Percentiles rank a stretch among this genome's conserved stretches.
Evolutionary conservation across 2,888 invertebrate genomes (phyloP).

Genomic region (Apodemia zela): DNA sequence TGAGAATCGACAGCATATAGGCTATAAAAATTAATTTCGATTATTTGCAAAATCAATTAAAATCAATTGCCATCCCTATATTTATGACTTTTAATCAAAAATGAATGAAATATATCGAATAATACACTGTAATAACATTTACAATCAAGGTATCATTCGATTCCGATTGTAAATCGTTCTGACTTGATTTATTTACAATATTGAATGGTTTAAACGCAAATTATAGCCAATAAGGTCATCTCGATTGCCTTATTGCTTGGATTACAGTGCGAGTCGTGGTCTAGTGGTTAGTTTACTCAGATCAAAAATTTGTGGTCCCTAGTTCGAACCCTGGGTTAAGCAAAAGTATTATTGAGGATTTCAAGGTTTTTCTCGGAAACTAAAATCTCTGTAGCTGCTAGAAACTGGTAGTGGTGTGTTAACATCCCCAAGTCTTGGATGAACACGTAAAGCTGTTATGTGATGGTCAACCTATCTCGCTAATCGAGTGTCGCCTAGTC

Average conservation of each 20-base stretch:
- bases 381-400: too few relatives aligned
- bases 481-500: too few relatives aligned
- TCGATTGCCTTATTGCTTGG: not conserved
- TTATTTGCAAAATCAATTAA: slow-evolving; percentile 28
- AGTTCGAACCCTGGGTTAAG: not conserved
- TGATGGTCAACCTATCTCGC: too few relatives aligned
- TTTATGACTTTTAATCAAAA: slow-evolving; percentile 43
- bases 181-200: slow-evolving; percentile 56
- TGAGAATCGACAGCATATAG: slow-evolving; percentile 22
- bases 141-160: slow-evolving; percentile 44
- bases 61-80: slow-evolving; percentile 31
- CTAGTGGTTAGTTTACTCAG: not conserved
- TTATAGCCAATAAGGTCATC: slow-evolving; percentile 9
- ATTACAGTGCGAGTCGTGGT: not conserved
- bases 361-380: too few relatives aligned
- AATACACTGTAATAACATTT: slow-evolving; percentile 40
- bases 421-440: too few relatives aligned
- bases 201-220: slow-evolving; percentile 43
- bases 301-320: not conserved
- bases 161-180: slow-evolving; percentile 55
- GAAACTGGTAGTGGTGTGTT: too few relatives aligned
- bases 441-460: too few relatives aligned
- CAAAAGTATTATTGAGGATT: not conserved
- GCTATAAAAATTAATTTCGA: slow-evolving; percentile 26
- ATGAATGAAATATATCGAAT: slow-evolving; percentile 38